Percentiles rank a stretch among this genome's conserved stretches.
Evolutionary conservation across 1,140 invertebrate species (phyloP).

Genomic region (Drosophila rhopaloa): DNA sequence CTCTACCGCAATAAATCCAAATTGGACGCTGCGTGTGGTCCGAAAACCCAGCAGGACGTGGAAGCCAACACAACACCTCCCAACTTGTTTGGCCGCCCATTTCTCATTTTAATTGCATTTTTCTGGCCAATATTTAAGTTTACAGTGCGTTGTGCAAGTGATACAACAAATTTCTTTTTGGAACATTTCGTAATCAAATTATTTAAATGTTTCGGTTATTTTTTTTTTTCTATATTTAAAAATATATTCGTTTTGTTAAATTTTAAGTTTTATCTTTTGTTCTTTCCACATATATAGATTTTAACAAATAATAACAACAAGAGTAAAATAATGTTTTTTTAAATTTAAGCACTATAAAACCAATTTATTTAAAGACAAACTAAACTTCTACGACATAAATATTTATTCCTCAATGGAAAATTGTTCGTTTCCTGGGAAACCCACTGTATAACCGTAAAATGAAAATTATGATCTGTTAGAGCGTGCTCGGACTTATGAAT

Average conservation of each 20-base stretch:
- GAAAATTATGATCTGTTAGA: slow-evolving; percentile 38
- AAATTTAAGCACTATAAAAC: not conserved
- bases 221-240: not conserved
- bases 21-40: slow-evolving; percentile 45
- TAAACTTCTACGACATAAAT: not conserved
- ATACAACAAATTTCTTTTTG: not conserved
- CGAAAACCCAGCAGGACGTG: slow-evolving; percentile 32
- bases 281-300: no score
- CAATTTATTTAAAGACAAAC: not conserved
- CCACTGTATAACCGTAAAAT: slow-evolving; percentile 34
- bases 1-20: slow-evolving; percentile 10
- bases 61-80: slow-evolving; percentile 31
- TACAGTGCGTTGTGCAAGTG: slow-evolving; percentile 9
- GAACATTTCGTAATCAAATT: slow-evolving; percentile 3
- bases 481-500: slow-evolving; percentile 55
- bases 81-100: slow-evolving; percentile 30
- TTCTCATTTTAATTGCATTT: slow-evolving; percentile 56
- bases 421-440: slow-evolving; percentile 11
- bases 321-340: no score
- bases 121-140: slow-evolving; percentile 10
- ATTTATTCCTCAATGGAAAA: not conserved
- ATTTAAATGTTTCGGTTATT: not conserved
- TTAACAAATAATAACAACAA: no score
- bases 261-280: no score
- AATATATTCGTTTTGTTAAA: no score